Evolutionary conservation across 2,797 vertebrate species (phyloP).

Genomic region (Coregonus suidteri): DNA sequence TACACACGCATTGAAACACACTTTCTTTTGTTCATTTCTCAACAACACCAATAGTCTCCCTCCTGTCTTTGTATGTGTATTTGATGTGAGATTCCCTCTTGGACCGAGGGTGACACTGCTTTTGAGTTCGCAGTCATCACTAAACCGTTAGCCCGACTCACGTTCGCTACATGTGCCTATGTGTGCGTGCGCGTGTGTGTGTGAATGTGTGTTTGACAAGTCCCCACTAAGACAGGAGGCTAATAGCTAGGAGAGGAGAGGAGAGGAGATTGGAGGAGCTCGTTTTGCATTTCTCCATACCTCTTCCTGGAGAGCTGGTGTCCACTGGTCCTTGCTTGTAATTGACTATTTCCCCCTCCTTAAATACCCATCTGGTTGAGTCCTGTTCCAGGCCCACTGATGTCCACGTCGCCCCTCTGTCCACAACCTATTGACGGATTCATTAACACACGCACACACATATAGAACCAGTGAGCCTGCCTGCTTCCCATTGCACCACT

Average conservation of each 20-base stretch:
- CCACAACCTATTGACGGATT: slow-evolving; percentile 60
- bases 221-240: slow-evolving; percentile 41
- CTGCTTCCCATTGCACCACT: background rate
- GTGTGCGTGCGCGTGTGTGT: slow-evolving; percentile 28
- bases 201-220: slow-evolving; percentile 25
- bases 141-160: too few species aligned
- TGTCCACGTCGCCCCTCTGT: slow-evolving; percentile 14
- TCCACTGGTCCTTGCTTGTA: slow-evolving; percentile 21
- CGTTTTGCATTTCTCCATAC: slow-evolving; percentile 18
- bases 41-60: too few species aligned
- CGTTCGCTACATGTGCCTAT: background rate
- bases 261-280: slow-evolving; percentile 23
- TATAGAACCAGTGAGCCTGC: background rate
- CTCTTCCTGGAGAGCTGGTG: slow-evolving; percentile 1
- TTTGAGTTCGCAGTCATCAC: too few species aligned
- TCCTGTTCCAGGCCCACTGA: slow-evolving; percentile 46
- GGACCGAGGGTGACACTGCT: too few species aligned
- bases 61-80: background rate
- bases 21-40: too few species aligned
- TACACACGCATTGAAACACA: background rate
- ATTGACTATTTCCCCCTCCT: slow-evolving; percentile 57
- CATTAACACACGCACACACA: slow-evolving; percentile 38
- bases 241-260: background rate
- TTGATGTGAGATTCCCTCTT: too few species aligned
- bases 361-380: slow-evolving; percentile 58